Evolutionary conservation across 2,113 vertebrate genomes (phyloP).

Genomic region (Percopsis transmontana): DNA sequence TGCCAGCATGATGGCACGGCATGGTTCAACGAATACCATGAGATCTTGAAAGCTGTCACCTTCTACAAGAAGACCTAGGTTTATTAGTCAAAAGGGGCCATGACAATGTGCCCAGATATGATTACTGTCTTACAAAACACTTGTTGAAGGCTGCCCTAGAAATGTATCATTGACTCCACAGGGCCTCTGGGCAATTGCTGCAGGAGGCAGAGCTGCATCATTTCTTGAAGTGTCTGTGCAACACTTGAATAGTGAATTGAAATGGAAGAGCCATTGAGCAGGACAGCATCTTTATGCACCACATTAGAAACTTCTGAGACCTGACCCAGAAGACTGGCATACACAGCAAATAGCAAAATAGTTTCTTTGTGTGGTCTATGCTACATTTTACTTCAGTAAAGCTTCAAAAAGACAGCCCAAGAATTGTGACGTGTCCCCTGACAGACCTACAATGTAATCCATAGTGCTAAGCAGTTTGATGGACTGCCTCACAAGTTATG

Average conservation of each 20-base stretch:
- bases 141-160: constrained; percentile 8
- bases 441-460: background rate
- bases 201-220: constrained; percentile 16
- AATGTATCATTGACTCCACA: constrained; percentile 10
- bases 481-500: background rate
- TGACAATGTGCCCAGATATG: too few species aligned
- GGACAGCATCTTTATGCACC: constrained; percentile 8
- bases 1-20: too few species aligned
- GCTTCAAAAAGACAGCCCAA: background rate
- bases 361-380: background rate
- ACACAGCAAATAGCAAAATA: background rate
- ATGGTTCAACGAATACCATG: too few species aligned
- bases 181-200: constrained; percentile 7
- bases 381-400: background rate
- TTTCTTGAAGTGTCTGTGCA: constrained; percentile 11
- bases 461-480: background rate
- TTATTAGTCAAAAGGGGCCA: too few species aligned
- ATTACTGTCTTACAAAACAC: background rate
- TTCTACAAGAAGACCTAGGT: too few species aligned
- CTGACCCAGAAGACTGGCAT: constrained; percentile 4
- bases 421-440: background rate
- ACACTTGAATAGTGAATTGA: constrained; percentile 24
- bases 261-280: background rate
- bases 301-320: constrained; percentile 15
- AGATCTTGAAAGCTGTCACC: too few species aligned